A percentile compares a stretch with the other conserved stretches of the same genome.
Conservation (phyloP, 1,140 invertebrate species). For the Sminthurides bifidus region DNA sequence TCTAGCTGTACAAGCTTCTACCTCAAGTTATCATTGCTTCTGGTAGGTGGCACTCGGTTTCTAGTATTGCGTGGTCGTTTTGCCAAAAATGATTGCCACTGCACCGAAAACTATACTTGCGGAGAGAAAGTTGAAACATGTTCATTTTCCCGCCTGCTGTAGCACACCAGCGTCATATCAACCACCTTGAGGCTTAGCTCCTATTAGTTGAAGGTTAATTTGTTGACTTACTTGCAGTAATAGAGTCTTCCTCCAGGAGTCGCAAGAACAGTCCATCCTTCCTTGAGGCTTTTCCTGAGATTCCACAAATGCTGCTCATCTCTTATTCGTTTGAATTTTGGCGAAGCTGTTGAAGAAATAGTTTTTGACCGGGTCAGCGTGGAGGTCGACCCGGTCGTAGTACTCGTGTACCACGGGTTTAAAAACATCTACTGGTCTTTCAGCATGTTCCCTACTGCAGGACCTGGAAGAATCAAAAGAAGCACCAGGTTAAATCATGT, state of each 20-base stretch:
- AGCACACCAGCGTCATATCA: no score
- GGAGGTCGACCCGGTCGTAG: conserved; percentile 15
- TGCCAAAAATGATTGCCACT: no score
- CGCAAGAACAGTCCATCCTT: conserved; percentile 57
- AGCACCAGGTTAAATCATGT: no score
- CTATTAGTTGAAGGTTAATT: no score
- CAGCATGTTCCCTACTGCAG: not conserved
- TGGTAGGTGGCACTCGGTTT: no score
- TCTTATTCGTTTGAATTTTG: conserved; percentile 7
- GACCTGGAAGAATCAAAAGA: not conserved
- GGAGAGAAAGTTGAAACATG: no score
- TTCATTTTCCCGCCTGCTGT: no score
- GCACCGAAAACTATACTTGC: no score
- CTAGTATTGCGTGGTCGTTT: no score
- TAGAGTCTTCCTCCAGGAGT: conserved; percentile 58
- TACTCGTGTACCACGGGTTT: conserved; percentile 20
- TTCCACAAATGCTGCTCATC: conserved; percentile 14
- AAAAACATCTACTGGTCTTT: conserved; percentile 16
- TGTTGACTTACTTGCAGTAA: conserved; percentile 74
- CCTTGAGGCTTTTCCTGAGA: conserved; percentile 4
- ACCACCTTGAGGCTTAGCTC: no score
- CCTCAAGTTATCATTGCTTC: no score
- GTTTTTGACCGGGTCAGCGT: conserved; percentile 17
- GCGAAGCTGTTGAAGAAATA: conserved; percentile 1
- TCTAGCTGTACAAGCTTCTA: no score